Base-by-base conservation (phyloP, 2,888 invertebrate genomes). In the Scaeva pyrastri region DNA sequence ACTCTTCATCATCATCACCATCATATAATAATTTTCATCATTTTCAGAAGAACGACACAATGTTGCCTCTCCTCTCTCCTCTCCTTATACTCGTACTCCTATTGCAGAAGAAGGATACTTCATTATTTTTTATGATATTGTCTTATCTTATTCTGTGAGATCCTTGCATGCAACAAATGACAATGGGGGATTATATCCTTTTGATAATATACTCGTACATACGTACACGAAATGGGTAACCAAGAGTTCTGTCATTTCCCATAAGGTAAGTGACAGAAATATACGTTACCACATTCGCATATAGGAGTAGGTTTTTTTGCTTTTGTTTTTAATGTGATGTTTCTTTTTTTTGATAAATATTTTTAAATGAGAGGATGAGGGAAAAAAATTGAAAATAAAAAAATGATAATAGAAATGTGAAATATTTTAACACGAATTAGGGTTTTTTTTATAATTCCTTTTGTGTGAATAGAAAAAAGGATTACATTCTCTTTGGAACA, bases 101-200 rank as follows among this genome's bases (percentile, higher is more conserved):
- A 12, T 74, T 80, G 73, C 62, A 64, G 41, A 50, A 62, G 52
- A 50, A 62, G 76, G 71, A 70, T 68, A 81, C 85, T 86, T 82
- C 68, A 86, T 86, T 86, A 82, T 82, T 52, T 82, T 82, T 86
- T 78, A 82, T 78, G 86, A 86, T 73, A 78, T 86, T 86, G 77
- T 77, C 68, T 82, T 73, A 58, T 60, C 41, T 81, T 74, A 48
- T 71, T 50, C 16, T 81, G 55, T 52, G 52, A 82, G 62, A 70
- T 73, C 70, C 68, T 83, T 64, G 77, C 86, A 82, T 86, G 86
- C 86, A 86, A 86, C 86, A 86, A 86, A 73, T 86, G 82, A 86
- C 86, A 86, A 86, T 82, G 74, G 77, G 52, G 82, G 70, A 82
- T 82, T 86, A 74, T 64, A 45, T 74, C 82, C 39, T 82, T 77